Base-by-base conservation (phyloP, 2,113 vertebrate species). In the Ciconia boyciana region DNA sequence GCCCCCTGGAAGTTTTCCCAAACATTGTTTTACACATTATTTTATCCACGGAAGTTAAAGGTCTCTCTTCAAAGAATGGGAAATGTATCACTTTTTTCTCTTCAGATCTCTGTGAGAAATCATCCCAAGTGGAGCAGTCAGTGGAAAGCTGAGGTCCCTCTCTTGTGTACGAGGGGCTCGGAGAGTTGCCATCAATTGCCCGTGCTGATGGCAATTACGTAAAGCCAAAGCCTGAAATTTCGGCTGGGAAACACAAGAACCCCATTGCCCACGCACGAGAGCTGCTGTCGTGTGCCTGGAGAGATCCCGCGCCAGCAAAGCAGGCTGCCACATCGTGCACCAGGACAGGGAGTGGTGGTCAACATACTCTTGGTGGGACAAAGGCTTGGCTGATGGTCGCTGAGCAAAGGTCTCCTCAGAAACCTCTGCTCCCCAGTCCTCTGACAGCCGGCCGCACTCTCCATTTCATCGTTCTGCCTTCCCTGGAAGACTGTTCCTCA, bases 11-110 rank as follows among this genome's bases (percentile, higher is more conserved):
- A 86, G 51, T 80, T 91, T 97, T 97, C 95, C 97, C 82, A 16
- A 95, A 97, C 95, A 96, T 96, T 96, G 95, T 97, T 95, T 96
- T 74, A 83, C 81, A 90, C 91, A 54, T 95, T 70, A 95, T 82
- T 97, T 96, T 69, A 95, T 90, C 93, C 95, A 28, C 39, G 64
- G 93, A 95, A 96, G 89, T 96, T 80, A 95, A 94, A 96, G 60
- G 75, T 66, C 91, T 94, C 58, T 83, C 95, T 95, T 96, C 94
- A 96, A 97, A 97, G 97, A 88, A 91, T 95, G 93, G 96, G 91
- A 97, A 96, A 74, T 0, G 4, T 88, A 89, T 76, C 48, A 44
- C 83, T 55, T 87, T 19, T 87, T 91, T 81, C 68, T 87, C 51
- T 90, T 78, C 68, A 77, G 76, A 94, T 88, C 68, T 93, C 81